A percentile compares a stretch with the other conserved stretches of the same genome.
phyloP scores from a whole-genome alignment of 2,888 invertebrate genomes.

The Lycia hirtaria region DNA sequence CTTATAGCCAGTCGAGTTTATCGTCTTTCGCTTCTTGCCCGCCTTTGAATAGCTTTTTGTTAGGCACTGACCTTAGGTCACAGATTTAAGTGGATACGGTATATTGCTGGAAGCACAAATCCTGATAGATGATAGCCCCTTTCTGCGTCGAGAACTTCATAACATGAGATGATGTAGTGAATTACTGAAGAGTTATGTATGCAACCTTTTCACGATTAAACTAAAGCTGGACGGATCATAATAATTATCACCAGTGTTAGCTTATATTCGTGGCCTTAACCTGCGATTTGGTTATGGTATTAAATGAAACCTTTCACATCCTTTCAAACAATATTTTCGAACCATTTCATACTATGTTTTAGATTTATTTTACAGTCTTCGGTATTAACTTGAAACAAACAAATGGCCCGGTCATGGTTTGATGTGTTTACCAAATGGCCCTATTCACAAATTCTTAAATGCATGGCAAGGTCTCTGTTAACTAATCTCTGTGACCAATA shows the following conservation, averaged over 20 bases:
- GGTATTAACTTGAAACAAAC: neutral
- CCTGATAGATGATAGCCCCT: neutral
- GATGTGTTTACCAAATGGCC: neutral
- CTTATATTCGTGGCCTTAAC: too few relatives aligned
- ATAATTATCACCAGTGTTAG: too few relatives aligned
- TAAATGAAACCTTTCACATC: neutral
- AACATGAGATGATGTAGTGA: too few relatives aligned
- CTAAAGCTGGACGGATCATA: too few relatives aligned
- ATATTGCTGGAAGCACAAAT: neutral
- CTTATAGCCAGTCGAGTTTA: constrained; percentile 28
- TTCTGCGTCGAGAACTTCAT: too few relatives aligned
- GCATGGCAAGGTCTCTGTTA: neutral
- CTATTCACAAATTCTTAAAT: neutral
- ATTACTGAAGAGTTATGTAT: too few relatives aligned
- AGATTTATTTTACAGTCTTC: neutral
- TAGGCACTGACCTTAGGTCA: constrained; percentile 2
- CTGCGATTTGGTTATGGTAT: neutral
- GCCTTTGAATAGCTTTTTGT: constrained; percentile 28
- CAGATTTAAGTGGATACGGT: constrained; percentile 10
- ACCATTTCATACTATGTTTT: too few relatives aligned
- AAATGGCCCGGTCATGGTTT: neutral
- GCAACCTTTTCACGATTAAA: too few relatives aligned
- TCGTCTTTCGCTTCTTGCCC: constrained; percentile 30
- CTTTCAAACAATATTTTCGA: neutral
- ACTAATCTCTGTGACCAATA: neutral